Conservation (phyloP, 1,140 invertebrate species). For the Oscheius sp. region DNA sequence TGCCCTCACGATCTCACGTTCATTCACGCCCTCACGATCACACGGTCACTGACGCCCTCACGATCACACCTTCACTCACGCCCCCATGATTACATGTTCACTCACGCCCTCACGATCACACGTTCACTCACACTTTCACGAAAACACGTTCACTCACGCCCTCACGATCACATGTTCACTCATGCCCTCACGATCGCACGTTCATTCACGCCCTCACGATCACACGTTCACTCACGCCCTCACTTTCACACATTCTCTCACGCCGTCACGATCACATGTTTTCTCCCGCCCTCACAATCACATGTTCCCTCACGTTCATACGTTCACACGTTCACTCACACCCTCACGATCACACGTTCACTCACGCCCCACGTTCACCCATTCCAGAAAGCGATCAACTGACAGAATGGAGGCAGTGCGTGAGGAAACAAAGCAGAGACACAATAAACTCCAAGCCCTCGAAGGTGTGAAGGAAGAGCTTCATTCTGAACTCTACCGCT, state of each 20-base stretch:
- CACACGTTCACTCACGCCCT: too few relatives aligned
- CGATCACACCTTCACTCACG: slow-evolving; percentile 14
- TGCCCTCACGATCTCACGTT: too few relatives aligned
- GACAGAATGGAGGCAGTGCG: slow-evolving; percentile 37
- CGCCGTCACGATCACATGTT: too few relatives aligned
- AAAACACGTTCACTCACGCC: neutral
- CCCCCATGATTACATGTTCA: neutral
- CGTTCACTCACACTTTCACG: too few relatives aligned
- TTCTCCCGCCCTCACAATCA: neutral
- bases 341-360: neutral
- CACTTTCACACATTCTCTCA: too few relatives aligned
- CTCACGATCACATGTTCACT: neutral
- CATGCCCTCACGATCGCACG: slow-evolving; percentile 3
- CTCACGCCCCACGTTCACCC: neutral
- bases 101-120: neutral
- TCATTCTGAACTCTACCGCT: slow-evolving; percentile 9
- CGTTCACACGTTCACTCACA: neutral
- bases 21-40: too few relatives aligned
- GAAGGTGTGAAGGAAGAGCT: slow-evolving; percentile 22
- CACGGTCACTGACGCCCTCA: neutral
- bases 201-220: neutral
- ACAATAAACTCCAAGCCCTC: slow-evolving; percentile 21
- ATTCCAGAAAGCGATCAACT: slow-evolving; percentile 45
- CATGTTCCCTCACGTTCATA: neutral
- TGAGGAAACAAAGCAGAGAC: slow-evolving; percentile 37